Percentiles rank a stretch among this genome's conserved stretches.
Evolutionary conservation across 1,140 invertebrate species (phyloP).

Genomic region (Drosophila bocqueti): DNA sequence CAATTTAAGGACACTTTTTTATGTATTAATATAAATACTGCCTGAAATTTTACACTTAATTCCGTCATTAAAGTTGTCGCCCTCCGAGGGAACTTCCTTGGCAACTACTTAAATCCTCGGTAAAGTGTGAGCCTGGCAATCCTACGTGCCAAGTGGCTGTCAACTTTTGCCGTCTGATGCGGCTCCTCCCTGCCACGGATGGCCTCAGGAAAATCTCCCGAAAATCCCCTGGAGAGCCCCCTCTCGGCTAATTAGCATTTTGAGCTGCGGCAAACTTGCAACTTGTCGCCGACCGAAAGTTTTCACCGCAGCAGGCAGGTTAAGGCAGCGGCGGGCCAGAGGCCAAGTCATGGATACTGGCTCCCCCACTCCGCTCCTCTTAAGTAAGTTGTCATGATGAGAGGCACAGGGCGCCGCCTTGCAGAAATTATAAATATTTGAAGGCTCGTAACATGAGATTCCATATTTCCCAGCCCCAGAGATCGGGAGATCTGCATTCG

Average conservation of each 20-base stretch:
- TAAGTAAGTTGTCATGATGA: conserved; percentile 63
- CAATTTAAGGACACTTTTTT: background rate
- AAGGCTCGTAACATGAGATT: conserved; percentile 68
- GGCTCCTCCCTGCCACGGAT: background rate
- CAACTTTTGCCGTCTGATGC: conserved; percentile 27
- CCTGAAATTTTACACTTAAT: background rate
- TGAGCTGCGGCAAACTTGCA: conserved; percentile 58
- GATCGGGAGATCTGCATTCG: conserved; percentile 50
- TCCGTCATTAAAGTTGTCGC: conserved; percentile 3
- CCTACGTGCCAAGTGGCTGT: conserved; percentile 51
- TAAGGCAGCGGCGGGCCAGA: background rate
- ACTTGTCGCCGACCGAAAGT: conserved; percentile 34
- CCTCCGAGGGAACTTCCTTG: background rate
- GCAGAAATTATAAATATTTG: conserved; percentile 54
- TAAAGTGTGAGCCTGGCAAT: conserved; percentile 58
- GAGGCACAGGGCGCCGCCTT: conserved; percentile 28
- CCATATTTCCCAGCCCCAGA: conserved; percentile 47
- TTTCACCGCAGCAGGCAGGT: conserved; percentile 27
- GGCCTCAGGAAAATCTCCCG: background rate
- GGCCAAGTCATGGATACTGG: conserved; percentile 36
- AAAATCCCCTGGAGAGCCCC: background rate
- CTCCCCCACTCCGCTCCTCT: conserved; percentile 7
- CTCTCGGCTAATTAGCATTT: conserved; percentile 64
- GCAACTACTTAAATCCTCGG: conserved; percentile 5
- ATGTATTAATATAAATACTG: background rate